Evolutionary conservation across 2,113 vertebrate species (phyloP).

Genomic region (Amazona guildingii): DNA sequence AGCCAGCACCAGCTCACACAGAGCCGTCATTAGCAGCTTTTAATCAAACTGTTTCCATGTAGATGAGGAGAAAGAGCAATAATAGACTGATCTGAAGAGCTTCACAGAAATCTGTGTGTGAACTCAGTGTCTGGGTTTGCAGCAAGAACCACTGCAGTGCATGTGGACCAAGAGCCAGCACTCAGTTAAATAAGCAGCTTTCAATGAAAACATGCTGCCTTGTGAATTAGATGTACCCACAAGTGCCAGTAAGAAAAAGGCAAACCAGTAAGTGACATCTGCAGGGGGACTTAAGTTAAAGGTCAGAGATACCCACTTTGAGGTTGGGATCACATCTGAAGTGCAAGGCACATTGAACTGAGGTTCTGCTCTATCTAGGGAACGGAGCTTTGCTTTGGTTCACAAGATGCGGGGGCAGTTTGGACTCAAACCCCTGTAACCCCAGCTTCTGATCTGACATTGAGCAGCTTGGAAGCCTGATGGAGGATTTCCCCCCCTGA

Average conservation of each 20-base stretch:
- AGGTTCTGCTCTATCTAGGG: not conserved
- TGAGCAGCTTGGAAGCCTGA: slow-evolving; percentile 4
- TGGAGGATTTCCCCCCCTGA: not conserved
- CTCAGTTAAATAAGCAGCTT: not conserved
- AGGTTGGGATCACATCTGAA: not conserved
- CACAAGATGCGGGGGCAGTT: not conserved
- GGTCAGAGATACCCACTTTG: not conserved
- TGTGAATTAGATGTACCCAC: not conserved
- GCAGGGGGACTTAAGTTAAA: not conserved
- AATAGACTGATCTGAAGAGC: not conserved
- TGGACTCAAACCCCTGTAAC: not conserved
- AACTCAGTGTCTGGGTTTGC: not conserved
- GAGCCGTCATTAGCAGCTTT: not conserved
- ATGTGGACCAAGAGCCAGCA: not conserved
- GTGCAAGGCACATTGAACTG: rapidly evolving
- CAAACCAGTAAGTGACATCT: not conserved
- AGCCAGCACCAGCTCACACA: not conserved
- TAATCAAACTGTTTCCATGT: not conserved
- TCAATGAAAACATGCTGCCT: not conserved
- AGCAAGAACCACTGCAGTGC: not conserved
- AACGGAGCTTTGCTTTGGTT: not conserved
- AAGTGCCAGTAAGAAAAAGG: not conserved
- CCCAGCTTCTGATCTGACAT: not conserved
- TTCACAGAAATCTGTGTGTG: not conserved
- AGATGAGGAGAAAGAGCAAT: not conserved